Evolutionary conservation across 2,888 invertebrate species (phyloP), one percentile per base, ranked within the genome.

Genomic region (Cataglyphis albicans): DNA sequence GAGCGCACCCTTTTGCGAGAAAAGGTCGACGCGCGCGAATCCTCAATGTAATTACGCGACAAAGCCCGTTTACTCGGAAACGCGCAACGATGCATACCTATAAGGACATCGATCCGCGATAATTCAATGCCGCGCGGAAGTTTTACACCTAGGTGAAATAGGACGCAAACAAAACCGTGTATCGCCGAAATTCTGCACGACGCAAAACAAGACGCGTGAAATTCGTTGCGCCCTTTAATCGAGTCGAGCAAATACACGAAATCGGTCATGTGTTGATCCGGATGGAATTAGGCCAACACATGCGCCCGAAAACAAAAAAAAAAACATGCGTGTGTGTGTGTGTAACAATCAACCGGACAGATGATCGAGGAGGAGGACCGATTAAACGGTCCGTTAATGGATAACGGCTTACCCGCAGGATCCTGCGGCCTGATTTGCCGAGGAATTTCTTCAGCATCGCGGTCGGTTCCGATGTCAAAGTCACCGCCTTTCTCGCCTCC

Each of bases 371-470:
- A 72, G 18, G 38, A 57, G 57, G n/a, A 32, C 1, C 64, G 21
- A 41, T 41, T 21, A 41, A 18, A 29, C 1, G 6, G 6, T 38
- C 32, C 41, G 15, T 21, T 35, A 15, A 64, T 12, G 35, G 64
- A 48, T n/a, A 29, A 67, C 38, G 61, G 81, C 93, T 90, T 91
- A 94, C 94, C 94, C 92, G 93, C 61, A 94, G 87, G 70, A 94
- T 92, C 76, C 92, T 92, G 67, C 93, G 92, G 65, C 94, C 94
- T 63, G 94, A 94, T 76, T 93, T 94, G 86, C 90, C 92, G 81
- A 94, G 87, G 57, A 92, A 92, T 84, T 94, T 93, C 76, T 90
- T 93, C 90, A 94, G 87, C 94, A 94, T 94, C 76, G 84, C 78
- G 65, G 64, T 12, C 35, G 61, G 38, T 32, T 21, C 15, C 35